Percentiles rank a stretch among this genome's conserved stretches.
Conservation (phyloP, 2,113 vertebrate genomes). For the Capricornis sumatraensis region DNA sequence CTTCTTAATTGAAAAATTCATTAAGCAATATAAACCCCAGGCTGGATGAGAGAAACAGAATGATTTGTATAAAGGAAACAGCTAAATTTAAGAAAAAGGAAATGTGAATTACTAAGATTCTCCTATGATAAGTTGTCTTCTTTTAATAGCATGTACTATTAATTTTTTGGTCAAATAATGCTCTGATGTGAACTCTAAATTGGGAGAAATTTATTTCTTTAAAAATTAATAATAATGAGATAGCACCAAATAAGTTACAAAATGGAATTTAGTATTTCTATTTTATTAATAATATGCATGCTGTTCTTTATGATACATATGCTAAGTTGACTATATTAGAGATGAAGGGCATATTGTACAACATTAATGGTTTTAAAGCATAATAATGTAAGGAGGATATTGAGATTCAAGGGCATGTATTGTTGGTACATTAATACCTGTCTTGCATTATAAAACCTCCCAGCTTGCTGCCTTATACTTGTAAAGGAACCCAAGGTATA, state of each 20-base stretch:
- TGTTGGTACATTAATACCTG: slow-evolving; percentile 46
- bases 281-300: slow-evolving; percentile 21
- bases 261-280: neutral
- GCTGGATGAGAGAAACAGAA: neutral
- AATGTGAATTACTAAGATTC: slow-evolving; percentile 2
- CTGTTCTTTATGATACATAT: slow-evolving; percentile 29
- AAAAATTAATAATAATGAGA: neutral
- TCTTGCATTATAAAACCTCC: neutral
- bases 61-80: neutral
- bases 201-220: neutral
- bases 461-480: neutral
- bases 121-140: neutral
- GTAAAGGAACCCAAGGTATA: neutral
- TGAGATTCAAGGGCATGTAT: slow-evolving; percentile 18
- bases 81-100: neutral
- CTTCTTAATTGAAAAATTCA: slow-evolving; percentile 21
- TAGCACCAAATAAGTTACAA: neutral
- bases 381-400: slow-evolving; percentile 21
- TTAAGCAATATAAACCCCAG: neutral
- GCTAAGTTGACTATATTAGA: neutral
- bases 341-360: neutral
- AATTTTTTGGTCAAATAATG: neutral
- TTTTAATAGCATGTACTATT: slow-evolving; percentile 7
- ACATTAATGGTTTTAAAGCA: slow-evolving; percentile 49
- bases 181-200: neutral